phyloP scores from a whole-genome alignment of 2,797 vertebrate genomes.

The Pitangus sulphuratus region DNA sequence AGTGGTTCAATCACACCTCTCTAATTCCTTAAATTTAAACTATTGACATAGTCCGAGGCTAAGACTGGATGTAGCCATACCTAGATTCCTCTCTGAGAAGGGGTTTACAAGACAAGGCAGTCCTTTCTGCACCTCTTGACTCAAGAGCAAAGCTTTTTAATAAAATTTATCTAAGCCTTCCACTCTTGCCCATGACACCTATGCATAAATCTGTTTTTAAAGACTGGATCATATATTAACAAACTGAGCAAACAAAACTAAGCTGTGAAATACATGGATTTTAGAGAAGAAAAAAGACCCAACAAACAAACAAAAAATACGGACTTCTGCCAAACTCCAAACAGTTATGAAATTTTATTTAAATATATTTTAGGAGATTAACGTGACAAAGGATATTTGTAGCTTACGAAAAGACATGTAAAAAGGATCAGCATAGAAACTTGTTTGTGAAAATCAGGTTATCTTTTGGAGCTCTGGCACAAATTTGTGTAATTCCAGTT shows the following conservation, averaged over 20 bases:
- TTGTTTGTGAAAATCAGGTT: constrained; percentile 19
- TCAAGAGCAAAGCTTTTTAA: no score
- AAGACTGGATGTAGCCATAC: no score
- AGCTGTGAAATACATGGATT: not conserved
- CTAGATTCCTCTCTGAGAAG: no score
- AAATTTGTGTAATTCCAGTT: constrained; percentile 7
- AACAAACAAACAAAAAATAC: not conserved
- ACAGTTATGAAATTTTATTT: not conserved
- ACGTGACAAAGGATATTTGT: not conserved
- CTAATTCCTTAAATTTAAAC: no score
- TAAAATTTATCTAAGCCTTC: no score
- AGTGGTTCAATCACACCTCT: no score
- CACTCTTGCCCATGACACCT: not conserved
- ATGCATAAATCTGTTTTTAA: not conserved
- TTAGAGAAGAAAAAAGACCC: not conserved
- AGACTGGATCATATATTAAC: not conserved
- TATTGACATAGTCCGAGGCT: no score
- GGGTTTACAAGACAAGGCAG: no score
- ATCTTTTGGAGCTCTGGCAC: not conserved
- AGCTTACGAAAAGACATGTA: not conserved
- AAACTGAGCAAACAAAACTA: not conserved
- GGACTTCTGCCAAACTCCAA: not conserved
- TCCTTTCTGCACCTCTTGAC: no score
- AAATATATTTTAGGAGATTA: constrained; percentile 19
- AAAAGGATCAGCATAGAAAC: constrained; percentile 32